These are phyloP conservation scores for Globodera ellingtonae DNA, from an alignment of 1,140 invertebrate genomes.

Conservation along the genomic window DNA sequence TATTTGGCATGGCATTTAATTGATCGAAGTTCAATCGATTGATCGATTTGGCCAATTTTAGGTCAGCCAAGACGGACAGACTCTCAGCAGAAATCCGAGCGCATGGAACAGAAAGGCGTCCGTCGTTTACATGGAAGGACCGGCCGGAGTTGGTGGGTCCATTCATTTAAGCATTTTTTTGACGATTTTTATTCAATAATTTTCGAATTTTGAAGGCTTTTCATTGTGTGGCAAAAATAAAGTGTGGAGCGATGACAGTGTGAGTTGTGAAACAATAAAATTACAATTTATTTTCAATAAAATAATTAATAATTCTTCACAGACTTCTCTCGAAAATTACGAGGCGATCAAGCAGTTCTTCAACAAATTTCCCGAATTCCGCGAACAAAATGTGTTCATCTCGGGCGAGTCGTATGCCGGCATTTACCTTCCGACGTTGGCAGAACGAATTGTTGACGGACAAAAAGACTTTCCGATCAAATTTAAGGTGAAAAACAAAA, in stretches of 20 bases:
- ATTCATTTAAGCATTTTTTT: background rate
- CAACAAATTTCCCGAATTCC: slow-evolving; percentile 69
- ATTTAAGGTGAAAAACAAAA: slow-evolving; percentile 47
- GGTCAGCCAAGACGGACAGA: slow-evolving; percentile 62
- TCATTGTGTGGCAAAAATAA: slow-evolving; percentile 66
- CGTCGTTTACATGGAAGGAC: slow-evolving; percentile 69
- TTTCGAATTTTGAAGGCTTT: slow-evolving; percentile 57
- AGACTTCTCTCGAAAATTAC: slow-evolving; percentile 67
- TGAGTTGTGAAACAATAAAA: background rate
- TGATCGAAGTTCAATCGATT: background rate
- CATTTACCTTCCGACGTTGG: slow-evolving; percentile 68
- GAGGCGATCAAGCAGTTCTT: slow-evolving; percentile 70
- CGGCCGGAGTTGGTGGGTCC: slow-evolving; percentile 67
- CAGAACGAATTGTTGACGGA: slow-evolving; percentile 67
- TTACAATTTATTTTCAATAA: slow-evolving; percentile 7
- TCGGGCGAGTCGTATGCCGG: slow-evolving; percentile 69
- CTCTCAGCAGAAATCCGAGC: slow-evolving; percentile 54
- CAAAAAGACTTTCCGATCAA: slow-evolving; percentile 63
- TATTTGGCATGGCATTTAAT: slow-evolving; percentile 53
- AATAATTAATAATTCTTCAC: slow-evolving; percentile 8
- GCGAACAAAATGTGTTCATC: slow-evolving; percentile 67
- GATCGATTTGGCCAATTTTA: background rate
- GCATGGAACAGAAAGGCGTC: slow-evolving; percentile 65
- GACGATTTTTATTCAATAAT: no score
- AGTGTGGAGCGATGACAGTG: slow-evolving; percentile 14